A percentile compares a stretch with the other conserved stretches of the same genome.
These are phyloP conservation scores for Drosophila rufa DNA, from an alignment of 1,140 invertebrate species.

Conservation along the genomic window DNA sequence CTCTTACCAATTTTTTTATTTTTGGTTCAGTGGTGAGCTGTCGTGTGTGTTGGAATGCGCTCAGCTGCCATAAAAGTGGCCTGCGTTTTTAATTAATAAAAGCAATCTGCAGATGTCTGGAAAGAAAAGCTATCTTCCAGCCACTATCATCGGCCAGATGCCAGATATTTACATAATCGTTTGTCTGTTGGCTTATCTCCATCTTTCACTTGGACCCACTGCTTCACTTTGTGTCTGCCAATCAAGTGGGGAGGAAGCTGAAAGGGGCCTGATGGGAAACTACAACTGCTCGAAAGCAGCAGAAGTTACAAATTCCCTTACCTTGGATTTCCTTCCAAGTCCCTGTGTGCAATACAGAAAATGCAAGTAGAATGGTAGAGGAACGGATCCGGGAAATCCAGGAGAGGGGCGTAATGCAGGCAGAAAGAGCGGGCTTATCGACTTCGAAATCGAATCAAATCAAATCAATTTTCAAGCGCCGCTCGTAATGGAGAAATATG, in stretches of 20 bases:
- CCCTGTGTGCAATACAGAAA: constrained; percentile 16
- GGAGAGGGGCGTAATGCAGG: constrained; percentile 9
- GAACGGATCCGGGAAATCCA: constrained; percentile 3
- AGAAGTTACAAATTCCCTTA: constrained; percentile 58
- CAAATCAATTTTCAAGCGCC: constrained; percentile 77
- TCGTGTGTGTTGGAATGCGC: neutral
- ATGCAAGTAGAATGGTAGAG: constrained; percentile 1
- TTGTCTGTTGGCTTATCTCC: constrained; percentile 62
- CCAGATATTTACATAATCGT: constrained; percentile 64
- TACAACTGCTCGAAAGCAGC: constrained; percentile 39
- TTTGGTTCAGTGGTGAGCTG: neutral
- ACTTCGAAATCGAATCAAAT: constrained; percentile 80
- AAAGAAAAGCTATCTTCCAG: constrained; percentile 20
- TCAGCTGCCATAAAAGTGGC: constrained; percentile 32
- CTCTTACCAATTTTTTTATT: constrained; percentile 1
- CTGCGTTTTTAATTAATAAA: constrained; percentile 64
- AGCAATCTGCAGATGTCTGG: constrained; percentile 45
- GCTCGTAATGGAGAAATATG: constrained; percentile 79
- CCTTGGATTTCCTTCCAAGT: constrained; percentile 42
- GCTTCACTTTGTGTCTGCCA: constrained; percentile 56
- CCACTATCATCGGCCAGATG: constrained; percentile 36
- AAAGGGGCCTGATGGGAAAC: constrained; percentile 18
- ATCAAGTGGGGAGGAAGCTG: constrained; percentile 30
- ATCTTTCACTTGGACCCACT: constrained; percentile 33
- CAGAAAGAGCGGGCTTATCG: constrained; percentile 62